Evolutionary conservation across 2,797 vertebrate genomes (phyloP), one percentile per base, ranked within the genome.

Genomic region (Myiotriccus ornatus): DNA sequence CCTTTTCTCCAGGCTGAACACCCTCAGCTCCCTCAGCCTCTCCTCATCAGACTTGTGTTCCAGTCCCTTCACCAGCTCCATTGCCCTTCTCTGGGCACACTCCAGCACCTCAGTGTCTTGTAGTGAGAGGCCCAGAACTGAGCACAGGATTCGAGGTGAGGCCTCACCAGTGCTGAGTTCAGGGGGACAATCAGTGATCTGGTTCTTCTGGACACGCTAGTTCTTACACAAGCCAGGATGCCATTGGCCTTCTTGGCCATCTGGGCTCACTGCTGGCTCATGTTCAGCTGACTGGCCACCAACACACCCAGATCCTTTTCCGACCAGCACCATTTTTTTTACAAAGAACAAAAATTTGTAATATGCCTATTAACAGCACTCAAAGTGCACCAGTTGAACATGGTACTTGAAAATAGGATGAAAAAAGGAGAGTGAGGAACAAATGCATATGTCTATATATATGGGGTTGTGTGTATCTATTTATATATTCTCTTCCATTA

Each of bases 401-500:
- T 2, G 3, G 7, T 56, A 39, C 34, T 41, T 46, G 25, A 85
- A 83, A 47, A 73, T 3, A 52, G 14, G 25, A 37, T 34, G 30
- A 56, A 64, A 80, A 86, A 63, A 37, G 11, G 20, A 84, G 20
- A 79, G 7, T 25, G 24, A 70, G 28, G 22, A 87, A 82, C 18
- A 82, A 82, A 87, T 20, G 19, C 2, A 4, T 56, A 24, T 28
- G 4, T n/a, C 8, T 25, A 10, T 24, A 34, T 19, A 35, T 34
- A 50, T 3, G 1, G 1, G 1, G 2, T 3, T 8, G 6, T 37
- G 13, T 35, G 2, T n/a, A 35, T 25, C 15, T 44, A 7, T 57
- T 60, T 19, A 43, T 20, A 32, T 16, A 23, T 35, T 82, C 23
- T 74, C 86, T 87, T 60, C 21, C 11, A 24, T 46, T 53, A 39